A percentile compares a stretch with the other conserved stretches of the same genome.
phyloP scores from a whole-genome alignment of 2,113 vertebrate genomes.

The Nycticebus coucang region DNA sequence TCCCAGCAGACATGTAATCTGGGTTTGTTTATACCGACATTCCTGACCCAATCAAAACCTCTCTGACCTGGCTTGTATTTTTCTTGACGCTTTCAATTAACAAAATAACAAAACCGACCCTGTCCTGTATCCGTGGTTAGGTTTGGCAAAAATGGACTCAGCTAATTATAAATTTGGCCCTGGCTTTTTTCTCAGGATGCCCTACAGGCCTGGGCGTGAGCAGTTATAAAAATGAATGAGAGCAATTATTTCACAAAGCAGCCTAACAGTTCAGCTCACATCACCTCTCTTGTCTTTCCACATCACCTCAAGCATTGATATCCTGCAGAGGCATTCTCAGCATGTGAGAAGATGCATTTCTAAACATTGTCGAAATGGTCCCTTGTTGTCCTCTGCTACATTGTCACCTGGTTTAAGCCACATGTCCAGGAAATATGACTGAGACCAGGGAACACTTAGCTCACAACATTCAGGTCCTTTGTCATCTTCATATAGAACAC shows the following conservation, averaged over 20 bases:
- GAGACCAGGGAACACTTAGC: neutral
- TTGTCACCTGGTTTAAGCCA: neutral
- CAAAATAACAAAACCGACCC: slow-evolving; percentile 72
- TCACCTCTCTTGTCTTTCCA: neutral
- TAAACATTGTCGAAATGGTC: neutral
- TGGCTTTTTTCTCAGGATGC: slow-evolving; percentile 56
- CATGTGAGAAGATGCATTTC: neutral
- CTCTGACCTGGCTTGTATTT: slow-evolving; percentile 67
- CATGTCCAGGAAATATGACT: neutral
- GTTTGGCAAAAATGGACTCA: slow-evolving; percentile 59
- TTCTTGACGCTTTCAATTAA: slow-evolving; percentile 71
- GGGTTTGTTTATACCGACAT: slow-evolving; percentile 56
- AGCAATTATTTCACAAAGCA: slow-evolving; percentile 46
- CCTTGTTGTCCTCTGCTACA: neutral
- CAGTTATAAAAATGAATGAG: slow-evolving; percentile 58
- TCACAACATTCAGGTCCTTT: neutral
- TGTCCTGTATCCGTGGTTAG: slow-evolving; percentile 54
- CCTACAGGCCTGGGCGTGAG: slow-evolving; percentile 57
- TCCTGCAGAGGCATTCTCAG: slow-evolving; percentile 19
- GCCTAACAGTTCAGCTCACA: slow-evolving; percentile 22
- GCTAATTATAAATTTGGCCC: slow-evolving; percentile 67
- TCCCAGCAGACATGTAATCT: slow-evolving; percentile 67
- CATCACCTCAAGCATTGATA: neutral
- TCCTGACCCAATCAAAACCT: slow-evolving; percentile 59
- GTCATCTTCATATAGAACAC: neutral